Evolutionary conservation across 1,140 invertebrate species (phyloP), one percentile per base, ranked within the genome.

Genomic region (Propsilocerus akamusi): DNA sequence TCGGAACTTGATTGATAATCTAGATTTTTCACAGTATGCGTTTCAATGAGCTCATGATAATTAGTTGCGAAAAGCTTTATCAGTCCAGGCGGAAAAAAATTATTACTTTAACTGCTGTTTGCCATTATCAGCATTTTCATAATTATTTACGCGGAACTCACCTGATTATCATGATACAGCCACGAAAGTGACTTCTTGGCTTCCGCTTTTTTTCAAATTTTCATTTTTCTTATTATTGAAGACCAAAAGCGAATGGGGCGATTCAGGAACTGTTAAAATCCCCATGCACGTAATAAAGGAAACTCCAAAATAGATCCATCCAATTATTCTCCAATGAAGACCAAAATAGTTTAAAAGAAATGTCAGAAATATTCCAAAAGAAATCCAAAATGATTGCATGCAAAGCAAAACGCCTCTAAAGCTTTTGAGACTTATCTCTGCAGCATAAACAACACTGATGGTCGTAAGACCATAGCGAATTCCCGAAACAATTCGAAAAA

Each of bases 301-400:
- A 4, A 73, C 48, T 3, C 58, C 53, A 22, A 65, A 58, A 52
- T 69, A 72, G 12, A 68, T 54, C 12, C 70, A 57, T 4, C 69
- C 61, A 52, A 72, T 67, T 14, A 58, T 57, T 5, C 64, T 56
- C 72, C 73, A 76, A 4, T 62, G 52, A 7, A 74, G 54, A 54
- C 22, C 14, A 20, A 41, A 41, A 41, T 41, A 41, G 22, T 41
- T 41, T 7, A 41, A 20, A 51, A 66, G 55, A 56, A 69, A 70
- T 10, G 70, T 72, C 0, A 75, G 52, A 1, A 78, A 55, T 53
- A 77, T 74, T 46, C 75, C 75, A 51, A 74, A 64, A 3, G 71
- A 68, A 0, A 75, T 71, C 56, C 69, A 69, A n/a, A 71, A 63
- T n/a, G 72, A 74, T 53, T 74, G 75, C 2, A 75, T 59, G 26